phyloP scores from a whole-genome alignment of 2,797 vertebrate species.

The Bovichtus variegatus region DNA sequence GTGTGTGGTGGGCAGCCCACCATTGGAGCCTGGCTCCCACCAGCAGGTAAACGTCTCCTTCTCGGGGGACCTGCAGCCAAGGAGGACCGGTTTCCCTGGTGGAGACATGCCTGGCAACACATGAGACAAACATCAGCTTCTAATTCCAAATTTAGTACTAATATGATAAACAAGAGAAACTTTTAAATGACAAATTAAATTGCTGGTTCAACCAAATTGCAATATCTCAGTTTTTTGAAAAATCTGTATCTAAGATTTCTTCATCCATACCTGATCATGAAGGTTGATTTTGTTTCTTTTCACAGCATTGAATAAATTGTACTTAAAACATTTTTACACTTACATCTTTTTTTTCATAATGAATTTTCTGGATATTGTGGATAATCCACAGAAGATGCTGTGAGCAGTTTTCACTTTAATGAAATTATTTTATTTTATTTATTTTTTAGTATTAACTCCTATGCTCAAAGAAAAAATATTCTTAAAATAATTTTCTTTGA shows the following conservation, averaged over 20 bases:
- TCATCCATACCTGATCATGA: background rate
- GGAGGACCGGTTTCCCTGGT: conserved; percentile 87
- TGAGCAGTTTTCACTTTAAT: background rate
- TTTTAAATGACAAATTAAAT: background rate
- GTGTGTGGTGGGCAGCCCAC: conserved; percentile 88
- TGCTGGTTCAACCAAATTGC: background rate
- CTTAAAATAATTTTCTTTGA: no score
- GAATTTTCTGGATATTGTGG: background rate
- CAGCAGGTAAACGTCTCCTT: conserved; percentile 95
- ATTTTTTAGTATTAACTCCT: background rate
- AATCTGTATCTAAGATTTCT: background rate
- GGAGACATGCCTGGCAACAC: conserved; percentile 73
- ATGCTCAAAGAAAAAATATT: background rate
- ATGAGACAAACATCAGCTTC: conserved; percentile 22
- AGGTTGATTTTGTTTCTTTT: background rate
- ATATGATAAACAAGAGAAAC: background rate
- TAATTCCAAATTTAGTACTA: background rate
- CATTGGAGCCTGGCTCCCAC: conserved; percentile 90
- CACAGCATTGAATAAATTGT: no score
- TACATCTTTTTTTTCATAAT: background rate
- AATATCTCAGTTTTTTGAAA: background rate
- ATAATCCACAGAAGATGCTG: background rate
- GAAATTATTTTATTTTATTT: background rate
- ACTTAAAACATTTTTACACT: no score
- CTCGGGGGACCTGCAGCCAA: conserved; percentile 89